Evolutionary conservation across 2,888 invertebrate species (phyloP).

Genomic region (Macaria notata): DNA sequence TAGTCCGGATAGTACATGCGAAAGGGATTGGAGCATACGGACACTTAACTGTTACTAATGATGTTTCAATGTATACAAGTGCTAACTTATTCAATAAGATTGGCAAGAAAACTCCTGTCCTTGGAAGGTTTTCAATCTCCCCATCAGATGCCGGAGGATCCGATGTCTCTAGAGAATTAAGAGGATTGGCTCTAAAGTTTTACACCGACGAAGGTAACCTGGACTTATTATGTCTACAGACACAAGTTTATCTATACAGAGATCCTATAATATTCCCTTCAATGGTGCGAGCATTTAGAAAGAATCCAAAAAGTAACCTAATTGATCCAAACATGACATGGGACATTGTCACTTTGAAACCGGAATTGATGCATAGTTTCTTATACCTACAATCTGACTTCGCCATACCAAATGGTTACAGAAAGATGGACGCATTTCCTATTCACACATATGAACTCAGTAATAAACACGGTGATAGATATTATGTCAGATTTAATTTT

Average conservation of each 20-base stretch:
- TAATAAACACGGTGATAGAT: conserved; percentile 85
- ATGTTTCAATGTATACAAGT: conserved; percentile 81
- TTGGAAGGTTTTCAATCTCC: conserved; percentile 87
- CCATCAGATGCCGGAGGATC: conserved; percentile 91
- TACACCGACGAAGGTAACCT: conserved; percentile 94
- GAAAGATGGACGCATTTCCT: conserved; percentile 95
- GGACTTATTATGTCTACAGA: conserved; percentile 93
- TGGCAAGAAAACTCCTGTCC: conserved; percentile 90
- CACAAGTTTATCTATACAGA: conserved; percentile 92
- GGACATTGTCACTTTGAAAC: conserved; percentile 92
- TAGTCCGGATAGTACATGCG: not conserved
- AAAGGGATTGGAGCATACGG: not conserved
- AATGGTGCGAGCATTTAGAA: conserved; percentile 94
- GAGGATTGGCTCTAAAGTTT: conserved; percentile 94
- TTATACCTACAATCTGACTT: conserved; percentile 91
- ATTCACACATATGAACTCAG: conserved; percentile 94
- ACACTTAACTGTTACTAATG: not conserved
- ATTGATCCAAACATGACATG: conserved; percentile 93
- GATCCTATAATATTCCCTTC: conserved; percentile 92
- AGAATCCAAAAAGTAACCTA: conserved; percentile 93
- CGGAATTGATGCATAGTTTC: conserved; percentile 89
- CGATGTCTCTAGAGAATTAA: conserved; percentile 91
- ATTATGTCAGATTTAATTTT: conserved; percentile 94
- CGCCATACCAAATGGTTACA: conserved; percentile 93
- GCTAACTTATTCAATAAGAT: conserved; percentile 88